Evolutionary conservation across 2,888 invertebrate species (phyloP), one percentile per base, ranked within the genome.

Genomic region (Limnephilus lunatus): DNA sequence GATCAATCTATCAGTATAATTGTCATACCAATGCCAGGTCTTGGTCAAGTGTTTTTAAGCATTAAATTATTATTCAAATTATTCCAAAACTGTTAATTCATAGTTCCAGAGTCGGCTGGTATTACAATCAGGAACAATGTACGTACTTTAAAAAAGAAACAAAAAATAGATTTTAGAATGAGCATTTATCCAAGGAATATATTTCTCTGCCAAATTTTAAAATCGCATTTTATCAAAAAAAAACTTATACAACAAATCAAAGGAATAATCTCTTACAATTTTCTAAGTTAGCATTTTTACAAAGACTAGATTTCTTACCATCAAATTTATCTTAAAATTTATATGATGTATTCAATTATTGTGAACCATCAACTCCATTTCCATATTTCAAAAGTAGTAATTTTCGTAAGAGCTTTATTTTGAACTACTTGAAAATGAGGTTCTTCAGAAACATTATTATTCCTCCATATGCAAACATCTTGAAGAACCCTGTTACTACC

Each of bases 401-500:
- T 44, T 44, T 44, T 44, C 44, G 44, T 44, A 44, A 11, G 44
- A 44, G 12, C 44, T 2, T 44, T 5, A 44, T 44, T 11, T 44
- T 44, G 44, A 44, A 44, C 44, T 44, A 44, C 44, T 44, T 68
- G 25, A 25, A n/a, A 68, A 68, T 68, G 9, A 68, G 25, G 68
- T 25, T 68, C 25, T 9, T 68, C 25, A 5, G n/a, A 9, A 68
- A 68, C 68, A 25, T 68, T 68, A 68, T 68, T 68, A 68, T 68
- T 68, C n/a, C 68, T 68, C 2, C 68, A n/a, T 68, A 68, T n/a
- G 68, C 25, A 5, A 68, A 68, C 68, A 68, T 68, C 68, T 68
- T 68, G 68, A n/a, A 68, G 68, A 68, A 68, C 68, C 68, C 68
- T 68, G 68, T 68, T 68, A 68, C 68, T 68, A 68, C 68, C 68